A percentile compares a stretch with the other conserved stretches of the same genome.
phyloP scores from a whole-genome alignment of 2,888 invertebrate species.

The Oscheius onirici region DNA sequence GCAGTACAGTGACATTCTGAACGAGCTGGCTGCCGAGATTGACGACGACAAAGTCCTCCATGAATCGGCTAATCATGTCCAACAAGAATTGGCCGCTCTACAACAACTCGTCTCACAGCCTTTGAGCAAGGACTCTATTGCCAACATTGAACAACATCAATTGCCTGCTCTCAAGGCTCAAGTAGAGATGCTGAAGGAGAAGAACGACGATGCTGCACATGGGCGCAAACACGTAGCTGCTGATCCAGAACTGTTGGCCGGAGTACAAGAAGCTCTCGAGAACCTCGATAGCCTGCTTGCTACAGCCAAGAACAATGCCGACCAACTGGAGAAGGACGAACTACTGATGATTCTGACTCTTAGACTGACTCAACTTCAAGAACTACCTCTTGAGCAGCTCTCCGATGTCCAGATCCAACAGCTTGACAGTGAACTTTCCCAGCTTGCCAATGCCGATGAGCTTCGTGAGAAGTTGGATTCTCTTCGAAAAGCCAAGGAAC shows the following conservation, averaged over 20 bases:
- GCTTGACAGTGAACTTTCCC: conserved; percentile 37
- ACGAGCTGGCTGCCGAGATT: conserved; percentile 44
- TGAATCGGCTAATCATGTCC: conserved; percentile 49
- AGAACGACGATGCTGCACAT: conserved; percentile 37
- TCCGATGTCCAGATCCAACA: conserved; percentile 25
- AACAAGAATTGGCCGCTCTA: conserved; percentile 42
- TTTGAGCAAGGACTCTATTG: conserved; percentile 20
- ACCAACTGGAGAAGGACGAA: conserved; percentile 45
- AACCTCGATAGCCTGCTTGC: conserved; percentile 42
- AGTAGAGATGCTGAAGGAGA: conserved; percentile 44
- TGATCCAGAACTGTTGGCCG: conserved; percentile 32
- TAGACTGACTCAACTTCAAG: conserved; percentile 45
- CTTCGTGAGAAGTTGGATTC: conserved; percentile 40
- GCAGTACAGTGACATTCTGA: conserved; percentile 55
- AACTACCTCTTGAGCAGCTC: conserved; percentile 36
- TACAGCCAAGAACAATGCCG: conserved; percentile 41
- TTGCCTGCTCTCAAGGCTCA: conserved; percentile 50
- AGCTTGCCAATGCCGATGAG: conserved; percentile 42
- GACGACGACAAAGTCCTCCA: conserved; percentile 49
- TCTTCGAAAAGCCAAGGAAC: conserved; percentile 40
- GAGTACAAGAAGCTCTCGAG: conserved; percentile 25
- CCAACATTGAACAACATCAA: conserved; percentile 32
- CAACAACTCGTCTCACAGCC: conserved; percentile 36
- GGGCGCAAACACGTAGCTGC: conserved; percentile 43
- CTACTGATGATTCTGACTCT: conserved; percentile 40